phyloP scores from a whole-genome alignment of 2,113 vertebrate genomes.

The Notarius lentiginosus region DNA sequence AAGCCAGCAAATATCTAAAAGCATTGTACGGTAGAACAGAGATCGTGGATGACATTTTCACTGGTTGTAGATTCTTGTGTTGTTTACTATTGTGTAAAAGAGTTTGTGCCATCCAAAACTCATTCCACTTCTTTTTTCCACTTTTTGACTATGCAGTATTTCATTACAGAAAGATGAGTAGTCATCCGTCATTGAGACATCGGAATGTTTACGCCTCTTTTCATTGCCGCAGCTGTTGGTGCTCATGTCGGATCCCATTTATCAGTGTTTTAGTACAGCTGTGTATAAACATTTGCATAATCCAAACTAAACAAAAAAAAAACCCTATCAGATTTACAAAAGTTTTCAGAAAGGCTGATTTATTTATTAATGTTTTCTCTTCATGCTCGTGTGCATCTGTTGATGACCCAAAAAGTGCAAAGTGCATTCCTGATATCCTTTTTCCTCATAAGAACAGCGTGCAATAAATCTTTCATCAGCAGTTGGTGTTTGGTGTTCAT shows the following conservation, averaged over 20 bases:
- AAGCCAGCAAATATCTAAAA: neutral
- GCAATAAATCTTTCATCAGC: neutral
- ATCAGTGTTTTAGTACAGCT: neutral
- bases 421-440: neutral
- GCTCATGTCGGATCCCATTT: neutral
- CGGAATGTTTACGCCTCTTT: neutral
- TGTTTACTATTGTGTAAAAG: neutral
- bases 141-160: neutral
- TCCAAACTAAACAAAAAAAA: neutral
- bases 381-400: neutral
- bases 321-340: neutral
- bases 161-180: neutral
- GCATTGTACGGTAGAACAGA: neutral
- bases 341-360: too few species aligned
- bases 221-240: neutral
- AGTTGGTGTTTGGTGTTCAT: neutral
- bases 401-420: neutral
- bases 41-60: neutral
- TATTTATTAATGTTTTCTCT: neutral
- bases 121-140: neutral
- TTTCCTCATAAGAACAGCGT: neutral
- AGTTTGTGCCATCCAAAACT: neutral
- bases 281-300: neutral
- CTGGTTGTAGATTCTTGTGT: neutral
- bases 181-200: neutral